Base-by-base conservation (phyloP, 2,797 vertebrate species). In the Ispidina lecontei region DNA sequence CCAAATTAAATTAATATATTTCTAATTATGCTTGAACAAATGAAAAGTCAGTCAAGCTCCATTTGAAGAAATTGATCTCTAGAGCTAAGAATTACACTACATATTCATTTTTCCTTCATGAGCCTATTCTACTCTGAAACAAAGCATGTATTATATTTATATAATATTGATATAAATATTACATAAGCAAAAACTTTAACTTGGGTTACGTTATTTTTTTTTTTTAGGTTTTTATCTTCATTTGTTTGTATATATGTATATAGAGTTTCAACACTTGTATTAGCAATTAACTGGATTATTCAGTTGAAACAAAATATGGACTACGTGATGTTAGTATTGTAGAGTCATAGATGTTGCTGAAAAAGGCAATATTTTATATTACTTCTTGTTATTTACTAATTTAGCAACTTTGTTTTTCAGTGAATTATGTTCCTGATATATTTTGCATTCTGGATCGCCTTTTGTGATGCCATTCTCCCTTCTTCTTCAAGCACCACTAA, bases 401-500 rank as follows among this genome's bases (percentile, higher is more conserved):
- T 92, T 93, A 68, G 3, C 4, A 63, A 69, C 72, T 91, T 91
- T 76, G 58, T 87, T 91, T 94, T 89, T 59, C 28, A 80, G 1
- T 75, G 28, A 16, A 71, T 37, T 79, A 44, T 74, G 25, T 84
- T 94, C 85, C 33, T 54, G 28, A 74, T n/a, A n/a, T 39, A 70
- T 65, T 83, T 90, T 93, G 43, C 14, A 62, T 87, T 88, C 23
- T 49, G 37, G 43, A 46, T 56, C 16, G 69, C 58, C n/a, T 87
- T 94, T 86, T 85, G 62, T 75, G 59, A 63, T 74, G 33, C 33
- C 5, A 43, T 75, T 95, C 7, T 20, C 14, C 14, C 56, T 95
- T 84, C 69, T 72, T 93, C 94, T 91, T 89, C 82, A 93, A 95
- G 56, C 23, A 72, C 23, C 43, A 90, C 84, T 90, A 89, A 89